These are phyloP conservation scores for Drosophila neonasuta DNA, from an alignment of 2,888 invertebrate species.

Conservation along the genomic window DNA sequence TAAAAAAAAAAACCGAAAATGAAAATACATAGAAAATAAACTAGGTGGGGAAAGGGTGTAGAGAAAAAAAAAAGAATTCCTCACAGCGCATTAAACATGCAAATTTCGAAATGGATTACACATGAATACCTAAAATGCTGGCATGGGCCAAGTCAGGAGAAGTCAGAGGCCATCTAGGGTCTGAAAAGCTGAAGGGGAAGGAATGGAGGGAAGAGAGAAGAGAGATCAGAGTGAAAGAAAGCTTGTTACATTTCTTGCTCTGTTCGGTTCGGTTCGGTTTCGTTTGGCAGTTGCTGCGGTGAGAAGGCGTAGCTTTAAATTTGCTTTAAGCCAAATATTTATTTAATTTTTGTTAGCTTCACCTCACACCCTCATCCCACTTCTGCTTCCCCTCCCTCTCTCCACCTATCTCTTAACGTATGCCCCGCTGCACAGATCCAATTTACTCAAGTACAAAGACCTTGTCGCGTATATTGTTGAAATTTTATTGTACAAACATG, in stretches of 20 bases:
- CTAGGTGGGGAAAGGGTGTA: background rate
- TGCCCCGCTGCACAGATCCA: constrained; percentile 68
- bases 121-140: constrained; percentile 57
- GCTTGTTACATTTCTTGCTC: constrained; percentile 10
- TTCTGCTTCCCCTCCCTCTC: background rate
- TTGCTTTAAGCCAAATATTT: constrained; percentile 73
- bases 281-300: constrained; percentile 24
- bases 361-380: background rate
- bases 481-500: constrained; percentile 77
- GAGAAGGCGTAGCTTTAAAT: constrained; percentile 40
- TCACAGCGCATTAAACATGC: constrained; percentile 66
- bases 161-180: constrained; percentile 11
- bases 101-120: constrained; percentile 67
- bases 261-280: constrained; percentile 1
- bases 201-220: background rate
- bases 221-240: constrained; percentile 1
- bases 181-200: background rate
- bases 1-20: constrained; percentile 1
- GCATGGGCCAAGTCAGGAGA: constrained; percentile 14
- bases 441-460: constrained; percentile 77
- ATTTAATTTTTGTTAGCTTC: constrained; percentile 69
- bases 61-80: constrained; percentile 29
- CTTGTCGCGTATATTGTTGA: constrained; percentile 75
- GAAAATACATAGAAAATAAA: background rate
- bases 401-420: constrained; percentile 7